These are phyloP conservation scores for Odocoileus hemionus DNA, from an alignment of 2,113 vertebrate genomes.

Conservation along the genomic window DNA sequence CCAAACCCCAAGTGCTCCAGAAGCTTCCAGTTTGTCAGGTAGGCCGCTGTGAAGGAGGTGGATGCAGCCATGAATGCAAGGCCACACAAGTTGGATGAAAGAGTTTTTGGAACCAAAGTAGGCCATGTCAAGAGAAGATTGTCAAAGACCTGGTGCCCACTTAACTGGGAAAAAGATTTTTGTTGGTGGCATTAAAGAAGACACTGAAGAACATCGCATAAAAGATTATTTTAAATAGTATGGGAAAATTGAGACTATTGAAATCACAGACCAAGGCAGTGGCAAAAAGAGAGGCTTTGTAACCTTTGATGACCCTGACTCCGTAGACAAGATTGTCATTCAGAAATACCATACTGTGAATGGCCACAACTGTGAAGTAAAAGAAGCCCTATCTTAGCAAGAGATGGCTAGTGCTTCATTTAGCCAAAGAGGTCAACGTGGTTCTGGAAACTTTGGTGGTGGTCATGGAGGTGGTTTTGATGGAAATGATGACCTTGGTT, in stretches of 20 bases:
- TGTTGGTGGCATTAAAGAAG: not conserved
- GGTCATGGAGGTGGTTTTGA: not conserved
- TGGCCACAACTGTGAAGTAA: not conserved
- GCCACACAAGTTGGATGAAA: not conserved
- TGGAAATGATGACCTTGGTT: not conserved
- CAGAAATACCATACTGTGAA: not conserved
- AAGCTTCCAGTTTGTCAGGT: not conserved
- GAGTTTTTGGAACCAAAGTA: not conserved
- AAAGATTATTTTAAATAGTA: not conserved
- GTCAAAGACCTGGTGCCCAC: not conserved
- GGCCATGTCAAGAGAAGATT: not conserved
- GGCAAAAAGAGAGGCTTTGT: not conserved
- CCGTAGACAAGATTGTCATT: not conserved
- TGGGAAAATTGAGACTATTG: not conserved
- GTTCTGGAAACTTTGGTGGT: not conserved
- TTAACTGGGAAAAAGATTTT: not conserved
- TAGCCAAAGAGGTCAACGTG: not conserved
- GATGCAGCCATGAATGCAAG: not conserved
- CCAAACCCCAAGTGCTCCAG: not conserved
- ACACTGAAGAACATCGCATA: not conserved
- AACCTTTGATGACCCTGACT: not conserved
- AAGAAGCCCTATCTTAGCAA: not conserved
- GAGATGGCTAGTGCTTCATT: not conserved
- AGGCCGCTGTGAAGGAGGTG: fast-evolving
- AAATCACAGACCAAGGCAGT: not conserved